Conservation (phyloP, 1,140 invertebrate genomes). For the Brevipalpus yothersi region DNA sequence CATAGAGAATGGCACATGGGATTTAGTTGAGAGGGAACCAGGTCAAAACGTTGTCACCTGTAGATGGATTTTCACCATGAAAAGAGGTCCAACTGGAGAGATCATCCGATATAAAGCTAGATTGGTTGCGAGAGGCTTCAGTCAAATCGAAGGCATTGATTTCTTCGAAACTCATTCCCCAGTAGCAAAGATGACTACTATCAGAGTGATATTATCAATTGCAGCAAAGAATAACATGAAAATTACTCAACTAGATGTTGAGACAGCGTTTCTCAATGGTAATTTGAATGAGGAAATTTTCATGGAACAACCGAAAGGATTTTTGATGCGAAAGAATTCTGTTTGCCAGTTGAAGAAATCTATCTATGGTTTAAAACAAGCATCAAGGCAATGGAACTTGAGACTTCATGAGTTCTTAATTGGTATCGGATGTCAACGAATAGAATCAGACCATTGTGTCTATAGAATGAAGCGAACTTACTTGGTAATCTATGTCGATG, state of each 20-base stretch:
- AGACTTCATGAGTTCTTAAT: neutral
- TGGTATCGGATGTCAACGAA: neutral
- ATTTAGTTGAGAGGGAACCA: neutral
- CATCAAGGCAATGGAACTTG: slow-evolving; percentile 18
- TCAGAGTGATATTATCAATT: slow-evolving; percentile 15
- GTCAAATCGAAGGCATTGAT: slow-evolving; percentile 15
- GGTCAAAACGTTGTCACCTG: neutral
- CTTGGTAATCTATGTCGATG: slow-evolving; percentile 24
- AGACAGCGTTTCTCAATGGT: neutral
- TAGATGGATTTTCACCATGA: slow-evolving; percentile 8
- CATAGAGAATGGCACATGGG: slow-evolving; percentile 1
- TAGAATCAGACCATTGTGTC: neutral
- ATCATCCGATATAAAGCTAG: slow-evolving; percentile 20
- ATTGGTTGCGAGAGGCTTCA: slow-evolving; percentile 20
- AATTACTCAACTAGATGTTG: slow-evolving; percentile 2
- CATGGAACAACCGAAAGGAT: too few relatives aligned
- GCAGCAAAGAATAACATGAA: slow-evolving; percentile 14
- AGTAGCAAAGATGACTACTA: slow-evolving; percentile 13
- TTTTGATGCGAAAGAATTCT: slow-evolving; percentile 9
- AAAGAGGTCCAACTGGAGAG: slow-evolving; percentile 9
- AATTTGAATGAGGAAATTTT: too few relatives aligned
- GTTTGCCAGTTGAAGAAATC: slow-evolving; percentile 17
- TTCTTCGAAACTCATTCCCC: slow-evolving; percentile 18
- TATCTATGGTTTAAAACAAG: slow-evolving; percentile 23
- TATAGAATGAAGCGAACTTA: slow-evolving; percentile 8